Conservation (phyloP, 2,113 vertebrate species). For the Candoia aspera region DNA sequence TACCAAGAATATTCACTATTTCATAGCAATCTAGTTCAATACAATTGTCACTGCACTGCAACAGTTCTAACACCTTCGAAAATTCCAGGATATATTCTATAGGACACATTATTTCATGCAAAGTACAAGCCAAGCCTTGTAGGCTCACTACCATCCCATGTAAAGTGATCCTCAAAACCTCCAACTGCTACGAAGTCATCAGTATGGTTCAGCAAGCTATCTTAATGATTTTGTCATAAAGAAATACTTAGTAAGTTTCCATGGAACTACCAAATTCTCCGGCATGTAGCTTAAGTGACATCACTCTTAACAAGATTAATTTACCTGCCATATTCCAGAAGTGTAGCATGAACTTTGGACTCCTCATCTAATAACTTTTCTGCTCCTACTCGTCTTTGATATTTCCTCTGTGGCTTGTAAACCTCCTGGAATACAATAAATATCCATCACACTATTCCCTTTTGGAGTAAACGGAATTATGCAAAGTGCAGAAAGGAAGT, state of each 20-base stretch:
- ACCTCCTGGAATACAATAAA: conserved; percentile 77
- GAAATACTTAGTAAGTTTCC: neutral
- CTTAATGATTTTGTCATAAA: neutral
- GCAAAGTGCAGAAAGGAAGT: neutral
- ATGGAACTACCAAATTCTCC: neutral
- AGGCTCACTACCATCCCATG: neutral
- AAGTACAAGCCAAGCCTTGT: neutral
- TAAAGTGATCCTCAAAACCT: neutral
- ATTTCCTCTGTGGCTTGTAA: conserved; percentile 93
- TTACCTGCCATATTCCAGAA: conserved; percentile 95
- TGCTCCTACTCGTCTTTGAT: conserved; percentile 86
- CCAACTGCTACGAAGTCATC: neutral
- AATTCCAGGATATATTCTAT: neutral
- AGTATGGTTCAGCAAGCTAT: neutral
- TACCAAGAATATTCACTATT: neutral
- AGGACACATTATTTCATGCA: neutral
- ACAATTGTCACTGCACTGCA: neutral
- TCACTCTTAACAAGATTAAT: conserved; percentile 20
- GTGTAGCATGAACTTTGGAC: conserved; percentile 91
- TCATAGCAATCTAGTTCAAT: neutral
- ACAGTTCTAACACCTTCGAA: neutral
- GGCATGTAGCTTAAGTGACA: neutral
- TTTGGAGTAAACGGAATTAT: neutral
- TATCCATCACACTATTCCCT: neutral
- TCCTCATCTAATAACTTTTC: conserved; percentile 88